Percentiles rank a stretch among this genome's conserved stretches.
Conservation (phyloP, 2,113 vertebrate species). For the Phylloscopus trochiloides region DNA sequence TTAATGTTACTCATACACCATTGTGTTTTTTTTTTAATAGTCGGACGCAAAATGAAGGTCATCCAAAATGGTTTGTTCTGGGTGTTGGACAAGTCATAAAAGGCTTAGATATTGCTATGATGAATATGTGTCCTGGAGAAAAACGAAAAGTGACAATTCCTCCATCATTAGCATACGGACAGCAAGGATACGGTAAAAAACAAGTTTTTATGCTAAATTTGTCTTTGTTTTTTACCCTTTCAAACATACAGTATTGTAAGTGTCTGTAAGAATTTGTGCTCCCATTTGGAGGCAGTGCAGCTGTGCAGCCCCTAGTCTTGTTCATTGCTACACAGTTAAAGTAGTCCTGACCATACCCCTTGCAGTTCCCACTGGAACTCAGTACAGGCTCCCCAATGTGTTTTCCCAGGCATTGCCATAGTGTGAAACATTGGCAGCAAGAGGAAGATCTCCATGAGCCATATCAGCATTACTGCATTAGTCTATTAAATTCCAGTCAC, state of each 20-base stretch:
- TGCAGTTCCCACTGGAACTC: neutral
- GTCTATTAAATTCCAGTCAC: neutral
- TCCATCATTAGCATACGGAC: constrained; percentile 86
- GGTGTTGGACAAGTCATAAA: constrained; percentile 96
- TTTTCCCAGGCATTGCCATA: neutral
- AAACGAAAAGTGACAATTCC: constrained; percentile 91
- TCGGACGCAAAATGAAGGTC: constrained; percentile 86
- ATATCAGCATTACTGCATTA: neutral
- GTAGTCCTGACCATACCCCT: neutral
- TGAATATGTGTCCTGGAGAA: constrained; percentile 93
- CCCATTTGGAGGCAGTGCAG: neutral
- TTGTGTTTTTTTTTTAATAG: constrained; percentile 64
- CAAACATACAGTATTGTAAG: neutral
- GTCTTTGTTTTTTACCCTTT: neutral
- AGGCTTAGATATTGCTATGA: constrained; percentile 90
- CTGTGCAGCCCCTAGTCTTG: neutral
- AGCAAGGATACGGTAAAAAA: constrained; percentile 85
- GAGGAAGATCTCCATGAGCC: neutral
- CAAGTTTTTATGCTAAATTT: neutral
- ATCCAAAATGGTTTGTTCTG: constrained; percentile 95
- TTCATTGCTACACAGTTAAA: neutral
- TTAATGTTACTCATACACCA: neutral
- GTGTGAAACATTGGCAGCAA: neutral
- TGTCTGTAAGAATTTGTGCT: neutral
- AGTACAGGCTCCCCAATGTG: rapidly evolving